Evolutionary conservation across 2,113 vertebrate species (phyloP).

Genomic region (Sialia sialis): DNA sequence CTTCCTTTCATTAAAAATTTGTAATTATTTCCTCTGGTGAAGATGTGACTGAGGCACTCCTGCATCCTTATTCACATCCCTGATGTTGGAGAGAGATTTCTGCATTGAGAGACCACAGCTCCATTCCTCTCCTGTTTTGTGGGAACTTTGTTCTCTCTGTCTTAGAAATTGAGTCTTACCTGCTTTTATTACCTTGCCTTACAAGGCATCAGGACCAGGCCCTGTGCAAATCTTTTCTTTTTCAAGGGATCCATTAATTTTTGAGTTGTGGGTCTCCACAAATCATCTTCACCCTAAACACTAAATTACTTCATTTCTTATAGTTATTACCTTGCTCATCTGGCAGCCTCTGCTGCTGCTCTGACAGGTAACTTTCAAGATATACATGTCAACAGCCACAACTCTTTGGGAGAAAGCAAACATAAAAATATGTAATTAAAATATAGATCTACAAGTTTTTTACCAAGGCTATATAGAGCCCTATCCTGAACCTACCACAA

Average conservation of each 20-base stretch:
- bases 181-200: not conserved
- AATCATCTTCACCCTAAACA: not conserved
- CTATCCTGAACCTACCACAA: not conserved
- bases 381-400: not conserved
- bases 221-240: not conserved
- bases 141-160: not conserved
- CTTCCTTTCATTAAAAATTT: not conserved
- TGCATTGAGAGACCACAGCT: not conserved
- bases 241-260: not conserved
- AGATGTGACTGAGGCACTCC: not conserved
- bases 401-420: not conserved
- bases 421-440: not conserved
- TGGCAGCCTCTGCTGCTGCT: not conserved
- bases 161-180: not conserved
- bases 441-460: not conserved
- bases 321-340: not conserved
- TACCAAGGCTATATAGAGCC: not conserved
- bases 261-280: not conserved
- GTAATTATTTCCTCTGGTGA: not conserved
- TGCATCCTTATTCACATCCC: not conserved
- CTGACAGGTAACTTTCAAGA: not conserved
- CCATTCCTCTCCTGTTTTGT: not conserved
- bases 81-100: not conserved
- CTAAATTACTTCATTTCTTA: not conserved
- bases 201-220: not conserved